phyloP scores from a whole-genome alignment of 2,888 invertebrate species.

The Morpho achilles region DNA sequence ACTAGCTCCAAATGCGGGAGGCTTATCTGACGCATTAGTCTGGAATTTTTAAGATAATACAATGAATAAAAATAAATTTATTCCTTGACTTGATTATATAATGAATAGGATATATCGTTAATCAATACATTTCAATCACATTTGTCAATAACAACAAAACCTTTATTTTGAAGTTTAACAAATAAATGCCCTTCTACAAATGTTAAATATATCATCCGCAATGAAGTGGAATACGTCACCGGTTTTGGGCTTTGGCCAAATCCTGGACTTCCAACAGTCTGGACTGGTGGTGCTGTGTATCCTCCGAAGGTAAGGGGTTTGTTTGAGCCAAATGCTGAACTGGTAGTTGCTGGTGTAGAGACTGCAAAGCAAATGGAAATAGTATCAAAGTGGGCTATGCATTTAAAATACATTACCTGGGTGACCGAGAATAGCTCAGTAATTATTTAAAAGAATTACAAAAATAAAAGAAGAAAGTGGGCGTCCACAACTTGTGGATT shows the following conservation, averaged over 20 bases:
- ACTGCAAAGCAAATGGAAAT: conserved; percentile 35
- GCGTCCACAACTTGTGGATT: too few relatives aligned
- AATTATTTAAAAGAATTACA: too few relatives aligned
- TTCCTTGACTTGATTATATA: too few relatives aligned
- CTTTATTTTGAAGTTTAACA: not conserved
- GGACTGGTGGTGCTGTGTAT: conserved; percentile 58
- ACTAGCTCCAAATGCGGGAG: conserved; percentile 48
- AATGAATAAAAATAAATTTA: not conserved
- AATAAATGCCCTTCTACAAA: too few relatives aligned
- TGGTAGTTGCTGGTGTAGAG: conserved; percentile 43
- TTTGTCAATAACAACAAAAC: not conserved
- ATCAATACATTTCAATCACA: too few relatives aligned
- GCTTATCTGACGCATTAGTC: conserved; percentile 43
- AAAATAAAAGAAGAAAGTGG: too few relatives aligned
- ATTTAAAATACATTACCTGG: too few relatives aligned
- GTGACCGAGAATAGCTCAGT: too few relatives aligned
- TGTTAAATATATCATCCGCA: too few relatives aligned
- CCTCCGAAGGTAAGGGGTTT: conserved; percentile 53
- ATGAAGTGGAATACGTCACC: conserved; percentile 10
- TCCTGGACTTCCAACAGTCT: conserved; percentile 63
- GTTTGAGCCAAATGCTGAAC: conserved; percentile 47
- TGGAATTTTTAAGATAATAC: conserved; percentile 27
- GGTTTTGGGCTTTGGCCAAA: conserved; percentile 48
- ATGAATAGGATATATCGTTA: too few relatives aligned
- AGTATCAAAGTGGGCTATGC: not conserved